phyloP scores from a whole-genome alignment of 2,888 invertebrate species.

The Spodoptera picta region DNA sequence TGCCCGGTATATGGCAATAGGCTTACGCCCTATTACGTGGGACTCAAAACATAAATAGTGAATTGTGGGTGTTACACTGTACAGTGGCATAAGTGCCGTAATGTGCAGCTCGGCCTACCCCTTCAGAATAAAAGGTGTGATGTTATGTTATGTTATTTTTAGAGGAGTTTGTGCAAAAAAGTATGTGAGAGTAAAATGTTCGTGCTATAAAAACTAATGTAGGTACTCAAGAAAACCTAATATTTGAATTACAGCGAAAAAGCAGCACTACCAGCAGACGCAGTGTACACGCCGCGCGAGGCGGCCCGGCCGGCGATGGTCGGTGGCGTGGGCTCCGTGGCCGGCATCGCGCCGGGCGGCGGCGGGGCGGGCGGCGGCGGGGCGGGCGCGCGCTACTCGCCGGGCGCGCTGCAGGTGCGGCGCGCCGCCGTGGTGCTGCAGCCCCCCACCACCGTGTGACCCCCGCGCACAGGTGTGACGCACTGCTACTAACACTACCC shows the following conservation, averaged over 20 bases:
- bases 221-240: neutral
- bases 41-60: too few species aligned
- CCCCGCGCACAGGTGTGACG: slow-evolving; percentile 69
- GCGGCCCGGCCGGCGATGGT: slow-evolving; percentile 69
- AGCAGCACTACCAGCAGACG: slow-evolving; percentile 92
- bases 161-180: too few species aligned
- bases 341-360: slow-evolving; percentile 88
- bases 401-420: slow-evolving; percentile 95
- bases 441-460: slow-evolving; percentile 93
- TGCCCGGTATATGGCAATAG: too few species aligned
- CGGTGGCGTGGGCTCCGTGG: slow-evolving; percentile 19
- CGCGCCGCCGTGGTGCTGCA: slow-evolving; percentile 96
- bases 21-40: too few species aligned
- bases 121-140: too few species aligned
- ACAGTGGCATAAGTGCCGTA: too few species aligned
- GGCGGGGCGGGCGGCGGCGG: slow-evolving; percentile 52
- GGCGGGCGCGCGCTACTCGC: slow-evolving; percentile 90
- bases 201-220: too few species aligned
- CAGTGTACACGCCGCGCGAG: slow-evolving; percentile 90
- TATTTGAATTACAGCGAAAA: slow-evolving; percentile 73
- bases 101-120: too few species aligned
- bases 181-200: too few species aligned
- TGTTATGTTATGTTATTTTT: too few species aligned
- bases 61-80: too few species aligned
- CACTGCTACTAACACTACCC: slow-evolving; percentile 48